phyloP scores from a whole-genome alignment of 2,797 vertebrate genomes.

The Caiman crocodilus region DNA sequence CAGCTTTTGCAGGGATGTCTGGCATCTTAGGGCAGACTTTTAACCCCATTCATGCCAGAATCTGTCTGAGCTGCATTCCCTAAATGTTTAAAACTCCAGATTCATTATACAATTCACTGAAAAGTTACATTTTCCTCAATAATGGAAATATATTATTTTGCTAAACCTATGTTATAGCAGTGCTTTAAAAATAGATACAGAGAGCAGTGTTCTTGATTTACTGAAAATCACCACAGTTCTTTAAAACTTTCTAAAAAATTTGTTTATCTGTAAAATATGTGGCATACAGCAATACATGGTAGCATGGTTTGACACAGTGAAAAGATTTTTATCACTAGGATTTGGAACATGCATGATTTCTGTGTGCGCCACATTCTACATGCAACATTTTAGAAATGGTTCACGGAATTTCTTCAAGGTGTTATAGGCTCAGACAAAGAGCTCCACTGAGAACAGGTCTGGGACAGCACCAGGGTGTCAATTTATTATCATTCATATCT shows the following conservation, averaged over 20 bases:
- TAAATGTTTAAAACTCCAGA: background rate
- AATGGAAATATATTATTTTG: background rate
- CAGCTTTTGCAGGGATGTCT: background rate
- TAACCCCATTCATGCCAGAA: background rate
- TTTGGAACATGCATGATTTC: background rate
- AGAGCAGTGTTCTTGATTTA: background rate
- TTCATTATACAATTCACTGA: background rate
- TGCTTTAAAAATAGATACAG: constrained; percentile 1
- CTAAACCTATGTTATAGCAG: background rate
- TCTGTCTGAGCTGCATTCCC: background rate
- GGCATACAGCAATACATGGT: background rate
- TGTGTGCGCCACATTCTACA: background rate
- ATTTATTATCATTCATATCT: fast-evolving
- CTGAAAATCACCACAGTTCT: background rate
- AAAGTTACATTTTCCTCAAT: background rate
- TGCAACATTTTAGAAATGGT: background rate
- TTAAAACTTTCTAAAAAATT: background rate
- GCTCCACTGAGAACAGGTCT: background rate
- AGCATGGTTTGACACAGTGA: background rate
- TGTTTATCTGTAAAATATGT: background rate
- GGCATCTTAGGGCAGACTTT: background rate
- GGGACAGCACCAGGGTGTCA: fast-evolving
- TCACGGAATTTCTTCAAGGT: background rate
- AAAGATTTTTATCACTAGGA: background rate
- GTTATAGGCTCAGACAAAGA: background rate